Base-by-base conservation (phyloP, 2,113 vertebrate genomes). In the Rhabdomys dilectus region DNA sequence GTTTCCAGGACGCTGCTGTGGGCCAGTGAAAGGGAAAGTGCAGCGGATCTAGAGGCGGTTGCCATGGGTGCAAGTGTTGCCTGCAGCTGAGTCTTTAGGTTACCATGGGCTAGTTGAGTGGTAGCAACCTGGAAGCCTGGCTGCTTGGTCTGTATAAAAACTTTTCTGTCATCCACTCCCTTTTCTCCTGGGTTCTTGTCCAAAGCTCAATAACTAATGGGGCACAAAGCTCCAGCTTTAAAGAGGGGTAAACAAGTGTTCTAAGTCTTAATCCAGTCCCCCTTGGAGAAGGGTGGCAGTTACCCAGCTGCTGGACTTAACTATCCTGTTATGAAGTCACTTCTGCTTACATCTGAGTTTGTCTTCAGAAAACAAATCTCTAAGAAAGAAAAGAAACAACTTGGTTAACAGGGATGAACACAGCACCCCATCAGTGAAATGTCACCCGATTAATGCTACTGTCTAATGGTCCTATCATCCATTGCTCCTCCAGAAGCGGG, bases 321-420 rank as follows among this genome's bases (percentile, higher is more conserved):
- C 1, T 42, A 45, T 90, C 51, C 48, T 70, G 66, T 60, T 95
- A 96, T 39, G 64, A 84, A 77, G 92, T 81, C 45, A 82, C 62
- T 89, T 95, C 73, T 96, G n/a, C 81, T 96, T 88, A 92, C 89
- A 77, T 51, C 6, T 34, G 81, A 95, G 91, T 56, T 76, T 77
- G 11, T 91, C 95, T 96, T 68, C 29, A 39, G 10, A 36, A 82
- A 45, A 92, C 36, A 39, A 77, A 86, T 72, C 60, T 78, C 7
- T 76, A 81, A 60, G n/a, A n/a, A n/a, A n/a, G 53, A 86, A 53
- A 77, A 81, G 3, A 10, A 77, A 72, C 29, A 77, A 4, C 26
- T 72, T 95, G 91, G 76, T 76, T 60, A 36, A 82, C 58, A 64
- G 53, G 84, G 77, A 60, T 16, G 34, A 21, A 3, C 31, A 36